Conservation (phyloP, 2,888 invertebrate species). For the Drosophila paramelanica region DNA sequence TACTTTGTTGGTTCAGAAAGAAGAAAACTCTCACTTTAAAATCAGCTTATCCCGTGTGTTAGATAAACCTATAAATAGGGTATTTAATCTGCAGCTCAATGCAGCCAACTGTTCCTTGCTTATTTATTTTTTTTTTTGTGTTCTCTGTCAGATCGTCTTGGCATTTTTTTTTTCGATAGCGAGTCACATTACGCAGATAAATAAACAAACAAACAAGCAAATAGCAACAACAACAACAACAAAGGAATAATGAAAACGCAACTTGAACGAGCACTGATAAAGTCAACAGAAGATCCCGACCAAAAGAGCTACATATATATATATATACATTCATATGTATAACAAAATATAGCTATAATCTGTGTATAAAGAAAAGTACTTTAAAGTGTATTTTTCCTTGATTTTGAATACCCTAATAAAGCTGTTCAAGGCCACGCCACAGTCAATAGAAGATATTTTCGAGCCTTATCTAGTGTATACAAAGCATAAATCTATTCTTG, state of each 20-base stretch:
- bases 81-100: conserved; percentile 13
- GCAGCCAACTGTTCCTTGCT: conserved; percentile 14
- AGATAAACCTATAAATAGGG: not conserved
- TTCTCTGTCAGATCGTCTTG: conserved; percentile 27
- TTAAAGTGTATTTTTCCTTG: conserved; percentile 9
- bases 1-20: too few species aligned
- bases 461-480: conserved; percentile 9
- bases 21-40: too few species aligned
- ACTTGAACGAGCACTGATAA: conserved; percentile 29
- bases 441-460: conserved; percentile 9
- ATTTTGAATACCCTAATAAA: conserved; percentile 2
- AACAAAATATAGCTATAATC: not conserved
- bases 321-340: not conserved
- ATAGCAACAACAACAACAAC: not conserved
- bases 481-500: conserved; percentile 5
- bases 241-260: conserved; percentile 21
- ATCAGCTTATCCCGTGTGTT: too few species aligned
- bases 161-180: conserved; percentile 49
- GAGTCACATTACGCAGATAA: conserved; percentile 60
- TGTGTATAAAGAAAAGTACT: not conserved
- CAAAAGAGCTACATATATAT: conserved; percentile 5
- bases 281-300: conserved; percentile 25
- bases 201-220: conserved; percentile 42
- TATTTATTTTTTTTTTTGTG: conserved; percentile 8
- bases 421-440: conserved; percentile 11